A percentile compares a stretch with the other conserved stretches of the same genome.
Conservation (phyloP, 2,888 invertebrate genomes). For the Iphiclides podalirius region DNA sequence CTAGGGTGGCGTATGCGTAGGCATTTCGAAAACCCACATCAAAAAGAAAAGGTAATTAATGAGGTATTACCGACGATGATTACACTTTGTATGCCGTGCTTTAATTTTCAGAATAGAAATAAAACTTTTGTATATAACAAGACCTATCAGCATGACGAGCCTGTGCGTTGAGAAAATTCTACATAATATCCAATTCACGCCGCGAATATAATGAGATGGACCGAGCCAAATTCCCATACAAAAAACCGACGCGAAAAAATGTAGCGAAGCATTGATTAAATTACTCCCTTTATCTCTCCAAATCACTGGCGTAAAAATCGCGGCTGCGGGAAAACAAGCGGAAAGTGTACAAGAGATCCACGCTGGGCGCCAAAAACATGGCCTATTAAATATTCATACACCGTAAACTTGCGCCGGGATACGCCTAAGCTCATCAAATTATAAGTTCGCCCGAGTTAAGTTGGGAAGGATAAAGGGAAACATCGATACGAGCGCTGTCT, state of each 20-base stretch:
- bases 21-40: no score
- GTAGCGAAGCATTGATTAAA: slow-evolving; percentile 40
- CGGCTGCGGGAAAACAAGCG: slow-evolving; percentile 36
- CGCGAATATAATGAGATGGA: slow-evolving; percentile 15
- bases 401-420: slow-evolving; percentile 50
- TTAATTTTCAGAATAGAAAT: no score
- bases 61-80: no score
- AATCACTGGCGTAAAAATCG: slow-evolving; percentile 43
- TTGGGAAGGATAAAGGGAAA: slow-evolving; percentile 25
- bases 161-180: no score
- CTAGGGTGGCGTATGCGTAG: no score
- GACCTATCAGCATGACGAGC: no score
- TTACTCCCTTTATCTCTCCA: slow-evolving; percentile 43
- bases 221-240: slow-evolving; percentile 25
- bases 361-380: slow-evolving; percentile 57
- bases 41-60: no score
- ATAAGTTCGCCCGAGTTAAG: slow-evolving; percentile 53
- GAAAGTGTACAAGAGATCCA: slow-evolving; percentile 42
- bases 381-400: slow-evolving; percentile 62
- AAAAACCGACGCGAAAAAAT: slow-evolving; percentile 5
- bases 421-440: slow-evolving; percentile 59
- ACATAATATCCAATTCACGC: neutral
- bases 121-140: no score
- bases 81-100: no score
- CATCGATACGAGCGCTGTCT: slow-evolving; percentile 10